Base-by-base conservation (phyloP, 1,140 invertebrate genomes). In the Cydia fagiglandana region DNA sequence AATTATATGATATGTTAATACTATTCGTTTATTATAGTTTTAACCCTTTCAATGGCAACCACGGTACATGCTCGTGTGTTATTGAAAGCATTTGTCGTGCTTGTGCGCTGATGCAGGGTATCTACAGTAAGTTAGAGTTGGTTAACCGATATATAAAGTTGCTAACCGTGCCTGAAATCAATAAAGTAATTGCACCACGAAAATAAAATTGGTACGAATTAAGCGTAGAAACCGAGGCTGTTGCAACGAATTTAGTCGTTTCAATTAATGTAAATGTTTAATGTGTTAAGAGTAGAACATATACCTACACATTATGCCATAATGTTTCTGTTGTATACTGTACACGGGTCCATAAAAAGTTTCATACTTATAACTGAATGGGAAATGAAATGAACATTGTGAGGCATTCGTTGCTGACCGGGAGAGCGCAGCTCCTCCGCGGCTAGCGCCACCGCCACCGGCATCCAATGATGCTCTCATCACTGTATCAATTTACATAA, bases 221-320 rank as follows among this genome's bases (percentile, higher is more conserved):
- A 17, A 70, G 66, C 66, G 34, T 70, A 38, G 76, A 79, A 78
- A 75, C 73, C 79, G 81, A 82, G 81, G 81, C 79, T 82, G 74
- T 82, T 82, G 78, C 77, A 77, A 74, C 73, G 53, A 77, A 77
- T 74, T 74, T 78, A 81, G 78, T 75, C 76, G 78, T 79, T 74
- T 81, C 77, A 74, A 79, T 81, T 77, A 38, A 70, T 70, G 66
- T 70, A 78, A 78, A 76, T 82, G 80, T 84, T 80, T 83, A 83
- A 79, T 76, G 82, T 86, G 83, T 81, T 70, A 70, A 70, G 66
- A 70, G n/a, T 70, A 70, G 66, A 66, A 70, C 66, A 70, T 70
- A 70, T 70, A 70, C 66, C 66, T 70, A 70, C 66, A 38, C 66
- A 70, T 41, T 70, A 10, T 70, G 20, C 56, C 56, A 70, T 70